These are phyloP conservation scores for Drosophila histrio DNA, from an alignment of 2,888 invertebrate genomes.

Conservation along the genomic window DNA sequence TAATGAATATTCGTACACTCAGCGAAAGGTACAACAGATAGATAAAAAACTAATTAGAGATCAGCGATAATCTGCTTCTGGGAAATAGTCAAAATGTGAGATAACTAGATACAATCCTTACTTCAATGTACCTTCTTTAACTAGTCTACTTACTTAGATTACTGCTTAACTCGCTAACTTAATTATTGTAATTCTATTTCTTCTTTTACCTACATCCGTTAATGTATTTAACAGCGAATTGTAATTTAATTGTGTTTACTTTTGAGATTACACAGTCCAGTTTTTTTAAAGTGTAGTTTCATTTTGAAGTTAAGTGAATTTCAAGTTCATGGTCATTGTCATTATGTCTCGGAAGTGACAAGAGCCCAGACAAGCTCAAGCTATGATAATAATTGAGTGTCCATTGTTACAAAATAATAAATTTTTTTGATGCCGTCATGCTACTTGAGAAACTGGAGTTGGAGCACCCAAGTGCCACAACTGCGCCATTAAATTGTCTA, in stretches of 20 bases:
- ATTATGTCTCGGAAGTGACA: constrained; percentile 74
- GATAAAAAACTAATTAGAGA: not conserved
- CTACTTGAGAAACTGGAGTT: constrained; percentile 59
- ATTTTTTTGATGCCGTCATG: constrained; percentile 65
- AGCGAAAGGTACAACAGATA: constrained; percentile 15
- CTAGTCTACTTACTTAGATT: too few species aligned
- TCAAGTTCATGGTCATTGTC: constrained; percentile 67
- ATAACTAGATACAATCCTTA: not conserved
- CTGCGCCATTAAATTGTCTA: constrained; percentile 38
- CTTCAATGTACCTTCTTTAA: not conserved
- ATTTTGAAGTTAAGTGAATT: constrained; percentile 30
- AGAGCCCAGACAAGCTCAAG: constrained; percentile 30
- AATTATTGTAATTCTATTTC: not conserved
- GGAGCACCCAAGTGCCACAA: not conserved
- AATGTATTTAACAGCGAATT: not conserved
- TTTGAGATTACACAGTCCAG: not conserved
- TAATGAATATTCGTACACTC: constrained; percentile 24
- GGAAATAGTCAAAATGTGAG: not conserved
- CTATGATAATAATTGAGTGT: constrained; percentile 50
- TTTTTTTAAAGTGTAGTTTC: constrained; percentile 35
- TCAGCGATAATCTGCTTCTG: not conserved
- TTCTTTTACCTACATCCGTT: not conserved
- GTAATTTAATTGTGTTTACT: not conserved
- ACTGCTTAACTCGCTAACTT: not conserved
- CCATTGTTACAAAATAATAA: constrained; percentile 65